A percentile compares a stretch with the other conserved stretches of the same genome.
phyloP scores from a whole-genome alignment of 2,888 invertebrate species.

The Andrena haemorrhoa region DNA sequence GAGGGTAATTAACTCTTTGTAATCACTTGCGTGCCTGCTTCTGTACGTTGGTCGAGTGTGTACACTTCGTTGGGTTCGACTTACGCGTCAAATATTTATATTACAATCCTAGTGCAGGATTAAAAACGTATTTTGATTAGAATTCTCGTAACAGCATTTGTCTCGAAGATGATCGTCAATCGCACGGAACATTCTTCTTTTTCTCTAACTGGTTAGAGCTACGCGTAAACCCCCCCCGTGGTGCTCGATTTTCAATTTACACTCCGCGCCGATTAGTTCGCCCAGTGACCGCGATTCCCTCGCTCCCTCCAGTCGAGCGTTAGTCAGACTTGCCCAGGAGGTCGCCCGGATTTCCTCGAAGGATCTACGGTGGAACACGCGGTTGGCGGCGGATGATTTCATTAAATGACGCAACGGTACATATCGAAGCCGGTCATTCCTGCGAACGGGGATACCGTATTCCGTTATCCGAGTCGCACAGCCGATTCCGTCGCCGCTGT shows the following conservation, averaged over 20 bases:
- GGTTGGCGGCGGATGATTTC: conserved; percentile 66
- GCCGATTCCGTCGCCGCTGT: conserved; percentile 14
- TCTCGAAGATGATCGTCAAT: too few relatives aligned
- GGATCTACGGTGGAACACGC: conserved; percentile 7
- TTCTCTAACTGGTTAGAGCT: too few relatives aligned
- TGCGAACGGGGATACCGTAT: conserved; percentile 58
- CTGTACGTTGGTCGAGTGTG: too few relatives aligned
- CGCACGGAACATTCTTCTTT: too few relatives aligned
- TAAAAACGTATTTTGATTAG: too few relatives aligned
- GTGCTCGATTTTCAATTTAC: too few relatives aligned
- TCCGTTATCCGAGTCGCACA: conserved; percentile 54
- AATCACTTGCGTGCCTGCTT: not conserved
- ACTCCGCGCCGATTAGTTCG: too few relatives aligned
- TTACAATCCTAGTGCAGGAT: too few relatives aligned
- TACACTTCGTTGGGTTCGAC: too few relatives aligned
- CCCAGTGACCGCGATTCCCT: too few relatives aligned
- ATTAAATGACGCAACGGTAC: conserved; percentile 77
- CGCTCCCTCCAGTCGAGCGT: not conserved
- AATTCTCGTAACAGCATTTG: too few relatives aligned
- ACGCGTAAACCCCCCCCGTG: too few relatives aligned
- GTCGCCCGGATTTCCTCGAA: conserved; percentile 50
- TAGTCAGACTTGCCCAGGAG: conserved; percentile 19
- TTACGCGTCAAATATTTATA: not conserved
- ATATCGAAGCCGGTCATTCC: conserved; percentile 50
- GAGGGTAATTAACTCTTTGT: not conserved